phyloP scores from a whole-genome alignment of 2,888 invertebrate species.

The Yponomeuta evonymella region DNA sequence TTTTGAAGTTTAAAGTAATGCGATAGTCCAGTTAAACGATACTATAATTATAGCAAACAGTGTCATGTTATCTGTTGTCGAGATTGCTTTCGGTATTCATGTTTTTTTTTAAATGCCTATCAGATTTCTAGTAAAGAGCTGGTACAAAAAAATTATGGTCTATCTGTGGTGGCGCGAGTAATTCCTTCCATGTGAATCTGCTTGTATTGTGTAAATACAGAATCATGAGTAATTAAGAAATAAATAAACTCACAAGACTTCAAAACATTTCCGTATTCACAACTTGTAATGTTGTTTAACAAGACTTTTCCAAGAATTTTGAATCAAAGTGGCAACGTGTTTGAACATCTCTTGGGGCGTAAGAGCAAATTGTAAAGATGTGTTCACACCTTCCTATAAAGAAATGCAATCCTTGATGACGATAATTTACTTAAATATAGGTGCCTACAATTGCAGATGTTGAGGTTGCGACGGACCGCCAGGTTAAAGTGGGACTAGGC shows the following conservation, averaged over 20 bases:
- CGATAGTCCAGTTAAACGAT: slow-evolving; percentile 39
- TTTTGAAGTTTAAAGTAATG: slow-evolving; percentile 46
- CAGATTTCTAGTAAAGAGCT: too few relatives aligned
- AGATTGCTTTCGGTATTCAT: slow-evolving; percentile 8
- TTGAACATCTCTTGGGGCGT: not conserved
- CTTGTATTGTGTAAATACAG: too few relatives aligned
- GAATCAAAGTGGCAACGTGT: not conserved
- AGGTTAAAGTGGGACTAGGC: too few relatives aligned
- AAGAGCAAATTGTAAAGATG: not conserved
- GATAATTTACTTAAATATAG: too few relatives aligned
- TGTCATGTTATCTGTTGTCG: slow-evolving; percentile 45
- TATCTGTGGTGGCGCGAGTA: too few relatives aligned
- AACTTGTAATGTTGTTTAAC: not conserved
- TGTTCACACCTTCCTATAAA: not conserved
- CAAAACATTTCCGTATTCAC: not conserved
- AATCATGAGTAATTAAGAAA: too few relatives aligned
- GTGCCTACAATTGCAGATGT: too few relatives aligned
- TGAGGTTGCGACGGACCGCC: too few relatives aligned
- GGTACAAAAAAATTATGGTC: too few relatives aligned
- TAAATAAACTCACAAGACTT: not conserved
- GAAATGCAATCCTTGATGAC: too few relatives aligned
- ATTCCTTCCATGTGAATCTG: too few relatives aligned
- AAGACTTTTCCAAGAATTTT: not conserved
- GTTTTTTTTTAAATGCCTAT: too few relatives aligned
- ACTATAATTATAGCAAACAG: slow-evolving; percentile 63